A percentile compares a stretch with the other conserved stretches of the same genome.
Evolutionary conservation across 2,888 invertebrate species (phyloP).

Genomic region (Zonitis immaculata): DNA sequence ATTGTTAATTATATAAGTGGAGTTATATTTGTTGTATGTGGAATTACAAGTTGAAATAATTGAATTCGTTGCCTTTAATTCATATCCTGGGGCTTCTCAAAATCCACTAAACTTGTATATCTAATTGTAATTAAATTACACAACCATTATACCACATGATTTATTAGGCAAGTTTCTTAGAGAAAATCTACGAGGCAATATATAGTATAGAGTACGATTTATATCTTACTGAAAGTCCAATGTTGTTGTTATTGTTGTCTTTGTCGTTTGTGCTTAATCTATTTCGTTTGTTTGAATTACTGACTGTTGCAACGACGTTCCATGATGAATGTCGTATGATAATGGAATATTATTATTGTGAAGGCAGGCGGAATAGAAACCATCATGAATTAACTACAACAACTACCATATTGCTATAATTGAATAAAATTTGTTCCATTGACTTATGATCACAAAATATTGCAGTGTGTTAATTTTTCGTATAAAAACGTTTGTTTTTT

Average conservation of each 20-base stretch:
- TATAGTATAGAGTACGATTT: slow-evolving; percentile 39
- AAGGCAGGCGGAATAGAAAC: too few species aligned
- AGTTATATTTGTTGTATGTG: too few species aligned
- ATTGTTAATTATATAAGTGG: too few species aligned
- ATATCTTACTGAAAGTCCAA: slow-evolving; percentile 26
- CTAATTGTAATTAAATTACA: slow-evolving; percentile 45
- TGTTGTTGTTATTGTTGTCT: slow-evolving; percentile 23
- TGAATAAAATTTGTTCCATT: too few species aligned
- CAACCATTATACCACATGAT: slow-evolving; percentile 42
- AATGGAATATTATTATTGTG: background rate
- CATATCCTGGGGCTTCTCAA: slow-evolving; percentile 26
- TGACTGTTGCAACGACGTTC: background rate
- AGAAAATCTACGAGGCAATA: slow-evolving; percentile 30
- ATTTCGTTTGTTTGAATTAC: slow-evolving; percentile 20
- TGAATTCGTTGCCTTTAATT: slow-evolving; percentile 27
- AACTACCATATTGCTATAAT: background rate
- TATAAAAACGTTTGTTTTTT: too few species aligned
- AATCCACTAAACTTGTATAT: slow-evolving; percentile 36
- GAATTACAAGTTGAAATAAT: slow-evolving; percentile 20
- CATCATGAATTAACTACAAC: background rate
- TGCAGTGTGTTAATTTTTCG: too few species aligned
- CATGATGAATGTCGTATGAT: background rate
- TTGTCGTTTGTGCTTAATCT: slow-evolving; percentile 24
- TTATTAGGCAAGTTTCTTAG: slow-evolving; percentile 40
- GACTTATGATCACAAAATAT: too few species aligned